Percentiles rank a stretch among this genome's conserved stretches.
Conservation (phyloP, 1,140 invertebrate species). For the Heliconius melpomene region DNA sequence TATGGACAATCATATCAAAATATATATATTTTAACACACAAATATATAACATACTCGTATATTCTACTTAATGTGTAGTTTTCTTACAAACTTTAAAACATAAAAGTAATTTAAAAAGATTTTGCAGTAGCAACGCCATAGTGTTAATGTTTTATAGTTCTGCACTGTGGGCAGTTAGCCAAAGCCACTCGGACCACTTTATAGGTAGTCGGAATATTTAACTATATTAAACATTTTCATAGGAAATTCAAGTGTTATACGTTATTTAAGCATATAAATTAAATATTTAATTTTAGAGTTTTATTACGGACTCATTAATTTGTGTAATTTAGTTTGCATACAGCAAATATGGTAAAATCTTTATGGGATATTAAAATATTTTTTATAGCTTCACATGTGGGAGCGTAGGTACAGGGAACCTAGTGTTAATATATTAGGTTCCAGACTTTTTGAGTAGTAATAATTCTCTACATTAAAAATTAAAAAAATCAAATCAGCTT, state of each 20-base stretch:
- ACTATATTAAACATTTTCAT: slow-evolving; percentile 24
- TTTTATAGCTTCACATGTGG: no score
- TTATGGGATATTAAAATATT: no score
- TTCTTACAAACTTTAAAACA: slow-evolving; percentile 15
- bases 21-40: no score
- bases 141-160: slow-evolving; percentile 26
- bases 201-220: slow-evolving; percentile 30
- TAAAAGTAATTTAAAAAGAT: slow-evolving; percentile 31
- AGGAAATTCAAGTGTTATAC: slow-evolving; percentile 6
- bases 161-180: slow-evolving; percentile 26
- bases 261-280: neutral
- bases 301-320: neutral
- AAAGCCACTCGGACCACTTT: slow-evolving; percentile 22
- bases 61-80: neutral
- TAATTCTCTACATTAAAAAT: no score
- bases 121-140: slow-evolving; percentile 9
- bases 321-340: neutral
- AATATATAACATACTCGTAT: no score
- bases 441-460: no score
- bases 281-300: neutral
- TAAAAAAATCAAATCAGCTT: no score
- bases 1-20: no score
- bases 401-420: no score
- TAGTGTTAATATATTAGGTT: no score
- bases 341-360: neutral